A percentile compares a stretch with the other conserved stretches of the same genome.
Conservation (phyloP, 2,888 invertebrate species). For the Ormia ochracea region DNA sequence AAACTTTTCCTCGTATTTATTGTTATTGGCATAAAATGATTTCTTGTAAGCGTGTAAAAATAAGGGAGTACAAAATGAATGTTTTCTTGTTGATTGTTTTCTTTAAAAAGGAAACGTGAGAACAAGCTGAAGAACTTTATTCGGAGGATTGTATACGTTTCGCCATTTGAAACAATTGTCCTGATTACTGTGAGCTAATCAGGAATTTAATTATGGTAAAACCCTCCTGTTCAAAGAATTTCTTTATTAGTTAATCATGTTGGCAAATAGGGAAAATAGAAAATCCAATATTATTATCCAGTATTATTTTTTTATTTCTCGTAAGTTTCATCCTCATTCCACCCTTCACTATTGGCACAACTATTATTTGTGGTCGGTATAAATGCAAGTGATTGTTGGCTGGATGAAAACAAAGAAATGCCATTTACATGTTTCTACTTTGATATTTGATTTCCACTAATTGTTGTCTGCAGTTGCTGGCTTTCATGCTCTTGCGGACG, state of each 20-base stretch:
- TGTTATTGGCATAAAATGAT: slow-evolving; percentile 29
- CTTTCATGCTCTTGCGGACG: slow-evolving; percentile 26
- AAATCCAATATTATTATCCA: slow-evolving; percentile 6
- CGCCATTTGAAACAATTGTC: neutral
- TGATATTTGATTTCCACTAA: slow-evolving; percentile 72
- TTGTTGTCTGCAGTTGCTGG: slow-evolving; percentile 49
- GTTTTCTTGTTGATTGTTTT: neutral
- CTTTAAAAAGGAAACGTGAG: slow-evolving; percentile 38
- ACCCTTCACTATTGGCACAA: neutral
- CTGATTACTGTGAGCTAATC: slow-evolving; percentile 44
- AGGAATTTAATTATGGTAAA: slow-evolving; percentile 61
- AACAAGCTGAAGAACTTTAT: slow-evolving; percentile 12
- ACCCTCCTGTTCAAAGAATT: slow-evolving; percentile 38
- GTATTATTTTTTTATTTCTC: no score
- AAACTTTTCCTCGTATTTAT: slow-evolving; percentile 48
- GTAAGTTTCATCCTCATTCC: slow-evolving; percentile 12
- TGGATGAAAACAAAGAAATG: slow-evolving; percentile 59
- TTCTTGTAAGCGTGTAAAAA: slow-evolving; percentile 32
- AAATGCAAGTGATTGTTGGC: neutral
- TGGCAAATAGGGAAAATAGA: neutral
- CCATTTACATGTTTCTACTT: slow-evolving; percentile 66
- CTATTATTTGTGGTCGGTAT: slow-evolving; percentile 1
- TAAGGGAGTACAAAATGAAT: neutral
- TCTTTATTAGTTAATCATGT: slow-evolving; percentile 54
- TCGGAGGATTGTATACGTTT: neutral